Base-by-base conservation (phyloP, 2,113 vertebrate species). In the Phylloscopus trochilus region DNA sequence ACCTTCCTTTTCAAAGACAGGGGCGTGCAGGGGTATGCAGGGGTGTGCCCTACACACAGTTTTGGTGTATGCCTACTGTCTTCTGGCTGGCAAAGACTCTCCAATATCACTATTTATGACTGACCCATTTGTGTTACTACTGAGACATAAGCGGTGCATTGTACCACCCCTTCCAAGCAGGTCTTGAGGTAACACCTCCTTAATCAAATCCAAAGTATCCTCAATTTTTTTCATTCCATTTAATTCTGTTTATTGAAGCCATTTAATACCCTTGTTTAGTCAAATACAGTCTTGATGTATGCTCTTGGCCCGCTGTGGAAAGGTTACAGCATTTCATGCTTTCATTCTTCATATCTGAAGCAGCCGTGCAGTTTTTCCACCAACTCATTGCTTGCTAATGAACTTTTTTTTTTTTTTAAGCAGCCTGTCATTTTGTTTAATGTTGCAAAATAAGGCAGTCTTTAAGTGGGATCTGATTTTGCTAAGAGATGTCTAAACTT, bases 401-500 rank as follows among this genome's bases (percentile, higher is more conserved):
- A 97, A 97, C 95, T 94, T 95, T 95, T 86, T 75, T 87, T 89
- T 62, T 89, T 83, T 95, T 83, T 76, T 43, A 92, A 97, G 92
- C 91, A 94, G 93, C 82, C 95, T 97, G 97, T 98, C 97, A 96
- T 96, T 98, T 97, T 96, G 95, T 98, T 98, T 97, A 97, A 97
- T 98, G 97, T 97, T 97, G 97, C 96, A 97, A 97, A 98, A 97
- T 97, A 97, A 83, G 67, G 95, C 96, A 96, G 94, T 97, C 96
- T 98, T 98, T 97, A 97, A 97, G 96, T 89, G 95, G 96, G 95
- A 97, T 97, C 87, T 97, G 97, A 97, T 97, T 97, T 97, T 97
- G 94, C 96, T 96, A 96, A 96, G 96, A 97, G 92, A 97, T 97
- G 97, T 98, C 97, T 98, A 96, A 97, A 97, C 96, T 97, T 97